Evolutionary conservation across 1,140 invertebrate species (phyloP), one percentile per base, ranked within the genome.

Genomic region (Harlomillsia oculata): DNA sequence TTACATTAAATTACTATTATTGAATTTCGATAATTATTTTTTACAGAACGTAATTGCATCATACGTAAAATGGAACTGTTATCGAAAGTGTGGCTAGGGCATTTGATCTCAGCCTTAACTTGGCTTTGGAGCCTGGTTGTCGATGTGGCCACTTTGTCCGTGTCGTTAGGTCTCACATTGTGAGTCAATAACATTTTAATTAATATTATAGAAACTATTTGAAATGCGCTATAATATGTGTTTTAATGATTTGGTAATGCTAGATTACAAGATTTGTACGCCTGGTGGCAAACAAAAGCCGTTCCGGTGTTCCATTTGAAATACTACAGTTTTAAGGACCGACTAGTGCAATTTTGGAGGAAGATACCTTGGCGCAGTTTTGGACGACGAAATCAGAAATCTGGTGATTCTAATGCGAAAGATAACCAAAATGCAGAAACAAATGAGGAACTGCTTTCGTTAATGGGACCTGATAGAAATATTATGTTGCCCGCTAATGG

Each of bases 401-500:
- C 43, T 28, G 28, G 39, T n/a, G 32, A 23, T 26, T 37, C 23
- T 29, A 34, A n/a, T 16, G 11, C 43, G 16, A 34, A 45, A 39
- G 36, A 26, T 5, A 14, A 28, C 18, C 32, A 36, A 6, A 25
- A 36, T 32, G 55, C n/a, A 57, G 36, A 44, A 5, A n/a, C n/a
- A n/a, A 39, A 32, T 40, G 52, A 59, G 23, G 56, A 63, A 9
- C 21, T 65, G 16, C 39, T 65, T 28, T 41, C 59, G n/a, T 16
- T 62, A 26, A 34, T 65, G 48, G 83, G 84, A 44, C 72, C 88
- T 13, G 81, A 86, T 59, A 72, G 78, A 60, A 91, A 90, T 70
- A 89, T 91, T 66, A 78, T 81, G 20, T 73, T 95, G 66, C 89
- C 89, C 0, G 81, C 84, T 20, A 93, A 87, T 45, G 89, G 89